These are phyloP conservation scores for Therioaphis trifolii DNA, from an alignment of 2,888 invertebrate species.

Conservation along the genomic window DNA sequence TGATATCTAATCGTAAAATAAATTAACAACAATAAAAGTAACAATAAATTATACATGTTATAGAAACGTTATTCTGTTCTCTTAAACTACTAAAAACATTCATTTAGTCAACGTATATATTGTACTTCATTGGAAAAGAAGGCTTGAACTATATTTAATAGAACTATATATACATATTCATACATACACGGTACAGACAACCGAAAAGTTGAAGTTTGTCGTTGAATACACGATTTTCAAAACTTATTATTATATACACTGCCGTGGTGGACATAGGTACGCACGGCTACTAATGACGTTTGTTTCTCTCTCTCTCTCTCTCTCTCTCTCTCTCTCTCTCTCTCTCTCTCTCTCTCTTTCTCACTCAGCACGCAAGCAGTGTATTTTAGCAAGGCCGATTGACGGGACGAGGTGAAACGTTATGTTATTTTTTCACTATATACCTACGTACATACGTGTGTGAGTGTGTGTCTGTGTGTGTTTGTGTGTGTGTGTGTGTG, in stretches of 20 bases:
- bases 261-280: neutral
- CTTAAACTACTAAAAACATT: no score
- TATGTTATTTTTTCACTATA: neutral
- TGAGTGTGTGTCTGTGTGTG: neutral
- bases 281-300: constrained; percentile 9
- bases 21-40: no score
- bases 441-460: neutral
- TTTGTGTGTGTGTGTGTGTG: neutral
- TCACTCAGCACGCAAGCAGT: neutral
- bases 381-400: constrained; percentile 36
- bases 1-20: no score
- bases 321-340: neutral
- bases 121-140: no score
- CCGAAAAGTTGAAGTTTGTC: no score
- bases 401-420: constrained; percentile 48
- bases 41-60: no score
- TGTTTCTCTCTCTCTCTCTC: neutral
- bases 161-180: no score
- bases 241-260: neutral
- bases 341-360: neutral
- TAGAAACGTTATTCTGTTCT: no score
- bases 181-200: no score
- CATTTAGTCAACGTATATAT: no score
- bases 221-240: neutral
- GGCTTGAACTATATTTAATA: no score